Conservation (phyloP, 2,113 vertebrate species). For the Solea solea region DNA sequence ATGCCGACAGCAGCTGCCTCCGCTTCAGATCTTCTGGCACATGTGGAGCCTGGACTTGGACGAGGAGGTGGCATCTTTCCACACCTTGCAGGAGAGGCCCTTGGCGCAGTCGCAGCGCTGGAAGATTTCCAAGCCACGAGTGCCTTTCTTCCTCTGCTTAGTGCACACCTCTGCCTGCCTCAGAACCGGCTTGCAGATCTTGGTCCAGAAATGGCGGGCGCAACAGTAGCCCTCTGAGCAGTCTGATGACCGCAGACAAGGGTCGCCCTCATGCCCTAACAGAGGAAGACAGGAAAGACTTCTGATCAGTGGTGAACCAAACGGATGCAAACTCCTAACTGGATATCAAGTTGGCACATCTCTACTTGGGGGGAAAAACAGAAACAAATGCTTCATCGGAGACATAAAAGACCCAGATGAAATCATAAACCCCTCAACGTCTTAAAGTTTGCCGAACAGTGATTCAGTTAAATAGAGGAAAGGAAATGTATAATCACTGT, state of each 20-base stretch:
- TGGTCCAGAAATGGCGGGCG: constrained; percentile 97
- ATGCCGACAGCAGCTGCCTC: constrained; percentile 50
- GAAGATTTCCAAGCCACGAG: constrained; percentile 94
- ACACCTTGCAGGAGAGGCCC: constrained; percentile 95
- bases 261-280: constrained; percentile 90
- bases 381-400: constrained; percentile 32
- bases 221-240: constrained; percentile 93
- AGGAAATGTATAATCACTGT: constrained; percentile 54
- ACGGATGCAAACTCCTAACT: neutral
- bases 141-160: constrained; percentile 93
- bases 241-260: constrained; percentile 92
- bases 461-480: constrained; percentile 27
- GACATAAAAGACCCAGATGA: constrained; percentile 19
- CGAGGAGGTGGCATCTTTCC: constrained; percentile 96
- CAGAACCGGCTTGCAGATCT: constrained; percentile 97
- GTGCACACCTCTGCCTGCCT: constrained; percentile 93
- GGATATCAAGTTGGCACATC: neutral
- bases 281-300: constrained; percentile 11
- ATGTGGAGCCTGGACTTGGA: constrained; percentile 97
- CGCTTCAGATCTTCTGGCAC: constrained; percentile 93
- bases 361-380: constrained; percentile 7
- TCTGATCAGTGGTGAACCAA: constrained; percentile 3
- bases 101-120: constrained; percentile 97
- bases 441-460: constrained; percentile 1
- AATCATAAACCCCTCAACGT: constrained; percentile 27